Conservation (phyloP, 2,797 vertebrate genomes). For the Carcharodon carcharias region DNA sequence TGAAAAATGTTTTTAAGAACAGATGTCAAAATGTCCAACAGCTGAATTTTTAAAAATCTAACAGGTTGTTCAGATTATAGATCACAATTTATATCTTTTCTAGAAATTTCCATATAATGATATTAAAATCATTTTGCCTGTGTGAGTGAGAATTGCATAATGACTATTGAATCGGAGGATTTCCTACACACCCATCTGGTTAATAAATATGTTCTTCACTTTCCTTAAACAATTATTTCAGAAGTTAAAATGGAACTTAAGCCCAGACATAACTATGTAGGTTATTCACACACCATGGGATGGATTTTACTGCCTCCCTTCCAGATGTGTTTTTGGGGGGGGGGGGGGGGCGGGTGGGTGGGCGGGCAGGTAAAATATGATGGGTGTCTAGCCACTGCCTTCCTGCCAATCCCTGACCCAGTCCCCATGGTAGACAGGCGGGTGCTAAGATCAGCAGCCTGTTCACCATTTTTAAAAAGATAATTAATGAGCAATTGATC, state of each 20-base stretch:
- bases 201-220: background rate
- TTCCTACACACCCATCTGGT: background rate
- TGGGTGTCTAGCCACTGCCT: too few species aligned
- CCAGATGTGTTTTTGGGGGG: too few species aligned
- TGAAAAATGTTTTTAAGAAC: background rate
- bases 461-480: too few species aligned
- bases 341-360: too few species aligned
- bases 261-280: background rate
- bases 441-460: too few species aligned
- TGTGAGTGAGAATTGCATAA: background rate
- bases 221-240: background rate
- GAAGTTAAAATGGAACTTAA: background rate
- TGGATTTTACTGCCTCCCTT: too few species aligned
- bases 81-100: background rate
- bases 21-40: background rate
- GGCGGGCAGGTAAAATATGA: too few species aligned
- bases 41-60: background rate
- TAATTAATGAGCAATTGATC: too few species aligned
- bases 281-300: background rate
- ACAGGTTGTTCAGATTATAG: background rate
- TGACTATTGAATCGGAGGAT: background rate
- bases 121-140: background rate
- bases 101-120: background rate
- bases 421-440: too few species aligned
- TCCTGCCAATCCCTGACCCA: too few species aligned